Evolutionary conservation across 1,140 invertebrate genomes (phyloP).

Genomic region (Bombus ignitus): DNA sequence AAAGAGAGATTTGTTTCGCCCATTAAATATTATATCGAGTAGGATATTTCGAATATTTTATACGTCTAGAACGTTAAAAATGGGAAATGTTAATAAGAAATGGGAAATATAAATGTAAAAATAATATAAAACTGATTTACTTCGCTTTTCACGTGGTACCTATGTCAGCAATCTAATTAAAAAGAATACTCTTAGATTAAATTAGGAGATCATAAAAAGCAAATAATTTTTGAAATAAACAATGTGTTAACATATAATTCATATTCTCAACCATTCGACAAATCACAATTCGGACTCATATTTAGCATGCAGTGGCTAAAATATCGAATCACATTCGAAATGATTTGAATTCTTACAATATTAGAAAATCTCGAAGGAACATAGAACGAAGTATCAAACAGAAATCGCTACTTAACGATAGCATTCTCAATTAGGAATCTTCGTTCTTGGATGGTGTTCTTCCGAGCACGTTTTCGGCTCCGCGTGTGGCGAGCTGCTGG

Average conservation of each 20-base stretch:
- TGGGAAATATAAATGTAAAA: too few species aligned
- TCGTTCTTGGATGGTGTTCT: conserved; percentile 2
- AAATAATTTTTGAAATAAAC: too few species aligned
- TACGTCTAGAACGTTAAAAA: too few species aligned
- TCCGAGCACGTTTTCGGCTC: conserved; percentile 12
- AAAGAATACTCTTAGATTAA: too few species aligned
- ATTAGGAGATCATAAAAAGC: too few species aligned
- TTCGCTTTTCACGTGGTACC: too few species aligned
- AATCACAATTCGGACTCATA: neutral
- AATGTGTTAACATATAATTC: neutral
- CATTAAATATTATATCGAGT: too few species aligned
- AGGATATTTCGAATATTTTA: too few species aligned
- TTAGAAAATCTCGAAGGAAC: neutral
- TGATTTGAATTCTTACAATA: neutral
- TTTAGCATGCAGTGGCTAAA: neutral
- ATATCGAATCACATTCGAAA: neutral
- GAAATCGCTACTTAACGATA: neutral
- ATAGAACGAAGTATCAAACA: neutral
- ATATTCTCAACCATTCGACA: neutral
- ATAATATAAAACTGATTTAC: too few species aligned
- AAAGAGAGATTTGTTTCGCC: too few species aligned
- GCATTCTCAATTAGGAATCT: neutral
- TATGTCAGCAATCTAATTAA: too few species aligned
- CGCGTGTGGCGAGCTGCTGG: conserved; percentile 40
- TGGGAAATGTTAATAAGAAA: too few species aligned